These are phyloP conservation scores for Ceraclea dissimilis DNA, from an alignment of 2,888 invertebrate genomes.

Conservation along the genomic window DNA sequence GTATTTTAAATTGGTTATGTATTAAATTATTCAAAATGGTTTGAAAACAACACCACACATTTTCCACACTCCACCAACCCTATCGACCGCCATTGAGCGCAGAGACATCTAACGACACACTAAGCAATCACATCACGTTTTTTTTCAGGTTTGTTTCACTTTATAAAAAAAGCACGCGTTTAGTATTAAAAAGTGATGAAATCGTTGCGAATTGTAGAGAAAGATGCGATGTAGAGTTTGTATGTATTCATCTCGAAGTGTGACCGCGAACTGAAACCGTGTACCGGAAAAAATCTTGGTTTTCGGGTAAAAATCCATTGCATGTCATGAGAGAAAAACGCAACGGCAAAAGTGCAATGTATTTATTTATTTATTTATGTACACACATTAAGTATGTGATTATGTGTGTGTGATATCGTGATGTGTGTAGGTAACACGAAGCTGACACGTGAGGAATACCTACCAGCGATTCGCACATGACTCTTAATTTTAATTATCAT, in stretches of 20 bases:
- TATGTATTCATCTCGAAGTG: slow-evolving; percentile 9
- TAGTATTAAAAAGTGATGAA: too few relatives aligned
- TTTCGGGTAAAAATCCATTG: slow-evolving; percentile 11
- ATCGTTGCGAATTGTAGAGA: too few relatives aligned
- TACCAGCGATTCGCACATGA: background rate
- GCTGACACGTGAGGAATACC: background rate
- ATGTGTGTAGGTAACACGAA: background rate
- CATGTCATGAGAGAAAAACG: slow-evolving; percentile 9
- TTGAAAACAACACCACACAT: too few relatives aligned
- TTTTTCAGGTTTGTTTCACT: too few relatives aligned
- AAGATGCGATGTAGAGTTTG: background rate
- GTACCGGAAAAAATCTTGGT: slow-evolving; percentile 14
- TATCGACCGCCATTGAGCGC: too few relatives aligned
- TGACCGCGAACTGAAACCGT: slow-evolving; percentile 14
- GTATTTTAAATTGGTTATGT: too few relatives aligned
- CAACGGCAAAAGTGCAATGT: slow-evolving; percentile 10
- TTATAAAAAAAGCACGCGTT: too few relatives aligned
- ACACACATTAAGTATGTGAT: background rate
- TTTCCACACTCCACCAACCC: too few relatives aligned
- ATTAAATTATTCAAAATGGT: too few relatives aligned
- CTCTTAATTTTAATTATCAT: background rate
- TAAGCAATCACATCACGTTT: too few relatives aligned
- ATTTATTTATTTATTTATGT: background rate
- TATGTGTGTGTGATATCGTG: background rate
- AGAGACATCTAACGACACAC: too few relatives aligned